Base-by-base conservation (phyloP, 2,113 vertebrate genomes). In the Sylvicapra grimmia region DNA sequence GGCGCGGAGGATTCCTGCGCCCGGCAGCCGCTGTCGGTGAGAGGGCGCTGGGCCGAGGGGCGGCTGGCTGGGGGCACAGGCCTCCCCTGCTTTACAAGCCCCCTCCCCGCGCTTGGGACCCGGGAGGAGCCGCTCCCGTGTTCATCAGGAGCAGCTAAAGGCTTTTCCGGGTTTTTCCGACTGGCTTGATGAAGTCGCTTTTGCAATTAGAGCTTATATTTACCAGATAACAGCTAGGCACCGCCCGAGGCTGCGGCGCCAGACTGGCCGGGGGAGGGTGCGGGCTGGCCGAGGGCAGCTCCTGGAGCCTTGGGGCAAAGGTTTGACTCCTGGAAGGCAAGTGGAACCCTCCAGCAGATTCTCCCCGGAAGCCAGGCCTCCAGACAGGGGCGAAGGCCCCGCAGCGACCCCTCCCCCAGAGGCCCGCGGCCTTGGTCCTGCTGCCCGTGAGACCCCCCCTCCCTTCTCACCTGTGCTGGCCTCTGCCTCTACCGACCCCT, bases 21-120 rank as follows among this genome's bases (percentile, higher is more conserved):
- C 68, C 0, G 0, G 61, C 33, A 14, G 44, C 12, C 1, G 2
- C 49, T 27, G 47, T 2, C 0, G 2, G 23, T 3, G 56, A 11
- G 29, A 27, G 53, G 25, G 61, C 4, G 8, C 23, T 5, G n/a
- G 29, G 79, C 63, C 11, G 7, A 23, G 18, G 10, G 51, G n/a
- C 23, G 4, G 61, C 2, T 13, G 58, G 21, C 36, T 3, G 29
- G 0, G 47, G 0, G 1, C 6, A 23, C 6, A 15, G 15, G 14
- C 31, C 61, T 53, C 63, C 96, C 27, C 36, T 14, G 54, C 31
- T 44, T 40, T 29, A 3, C 59, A 8, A 36, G 18, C 1, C 2
- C 10, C 54, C 27, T 8, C 14, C 16, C 3, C 9, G 0, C 4
- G 2, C 49, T 40, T 40, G 27, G 90, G 44, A 11, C n/a, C 18